Evolutionary conservation across 2,888 invertebrate genomes (phyloP).

Genomic region (Chydorus sphaericus): DNA sequence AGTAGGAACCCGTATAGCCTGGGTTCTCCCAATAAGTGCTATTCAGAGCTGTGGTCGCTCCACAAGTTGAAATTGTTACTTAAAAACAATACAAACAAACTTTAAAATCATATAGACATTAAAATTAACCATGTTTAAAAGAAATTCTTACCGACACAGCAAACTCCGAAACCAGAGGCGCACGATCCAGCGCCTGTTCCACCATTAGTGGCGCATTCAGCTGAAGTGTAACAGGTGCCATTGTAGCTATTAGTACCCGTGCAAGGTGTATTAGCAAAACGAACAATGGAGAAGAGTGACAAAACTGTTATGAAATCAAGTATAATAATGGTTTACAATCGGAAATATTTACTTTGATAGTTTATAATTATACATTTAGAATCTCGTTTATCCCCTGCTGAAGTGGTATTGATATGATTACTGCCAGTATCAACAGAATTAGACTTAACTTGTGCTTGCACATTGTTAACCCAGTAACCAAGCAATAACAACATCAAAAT

Average conservation of each 20-base stretch:
- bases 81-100: too few relatives aligned
- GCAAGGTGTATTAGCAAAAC: constrained; percentile 62
- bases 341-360: too few relatives aligned
- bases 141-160: constrained; percentile 64
- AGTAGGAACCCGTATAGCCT: constrained; percentile 38
- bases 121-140: too few relatives aligned
- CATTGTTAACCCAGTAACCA: too few relatives aligned
- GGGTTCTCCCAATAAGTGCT: constrained; percentile 58
- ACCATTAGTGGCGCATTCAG: constrained; percentile 53
- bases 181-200: constrained; percentile 64
- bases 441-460: too few relatives aligned
- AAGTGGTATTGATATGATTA: too few relatives aligned
- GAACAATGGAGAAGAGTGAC: constrained; percentile 62
- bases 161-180: constrained; percentile 59
- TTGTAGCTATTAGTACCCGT: constrained; percentile 58
- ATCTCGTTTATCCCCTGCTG: too few relatives aligned
- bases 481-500: neutral
- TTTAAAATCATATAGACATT: too few relatives aligned
- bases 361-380: too few relatives aligned
- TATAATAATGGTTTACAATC: too few relatives aligned
- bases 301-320: too few relatives aligned
- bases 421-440: too few relatives aligned
- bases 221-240: constrained; percentile 59
- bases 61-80: constrained; percentile 36
- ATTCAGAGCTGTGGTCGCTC: constrained; percentile 42